A percentile compares a stretch with the other conserved stretches of the same genome.
These are phyloP conservation scores for Luscinia luscinia DNA, from an alignment of 2,797 vertebrate genomes.

Conservation along the genomic window DNA sequence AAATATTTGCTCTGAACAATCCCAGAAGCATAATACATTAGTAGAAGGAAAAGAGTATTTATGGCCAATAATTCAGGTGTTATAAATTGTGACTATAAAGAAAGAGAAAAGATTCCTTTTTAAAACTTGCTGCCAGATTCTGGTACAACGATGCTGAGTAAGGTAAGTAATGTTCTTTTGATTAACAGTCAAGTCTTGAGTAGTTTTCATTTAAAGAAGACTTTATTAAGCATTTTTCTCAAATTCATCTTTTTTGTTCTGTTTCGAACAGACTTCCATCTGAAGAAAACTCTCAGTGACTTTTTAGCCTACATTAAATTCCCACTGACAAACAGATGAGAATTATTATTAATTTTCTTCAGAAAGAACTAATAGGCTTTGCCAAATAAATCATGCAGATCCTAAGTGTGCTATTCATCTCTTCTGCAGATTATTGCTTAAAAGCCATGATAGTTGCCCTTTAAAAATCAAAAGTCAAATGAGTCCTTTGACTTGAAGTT, in stretches of 20 bases:
- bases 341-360: not conserved
- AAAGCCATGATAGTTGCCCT: not conserved
- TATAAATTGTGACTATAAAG: not conserved
- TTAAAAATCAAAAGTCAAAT: not conserved
- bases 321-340: not conserved
- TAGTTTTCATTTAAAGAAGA: not conserved
- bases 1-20: conserved; percentile 14
- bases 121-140: not conserved
- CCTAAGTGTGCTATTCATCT: not conserved
- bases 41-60: not conserved
- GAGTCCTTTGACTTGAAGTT: not conserved
- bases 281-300: not conserved
- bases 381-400: not conserved
- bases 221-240: conserved; percentile 24
- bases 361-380: not conserved
- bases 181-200: conserved; percentile 19
- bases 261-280: not conserved
- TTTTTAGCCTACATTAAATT: not conserved
- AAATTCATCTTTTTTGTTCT: conserved; percentile 7
- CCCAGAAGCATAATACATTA: not conserved
- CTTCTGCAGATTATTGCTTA: not conserved
- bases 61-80: not conserved
- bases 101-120: not conserved
- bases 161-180: conserved; percentile 23
- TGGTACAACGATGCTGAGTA: not conserved